Evolutionary conservation across 2,113 vertebrate species (phyloP).

Genomic region (Phaethon lepturus): DNA sequence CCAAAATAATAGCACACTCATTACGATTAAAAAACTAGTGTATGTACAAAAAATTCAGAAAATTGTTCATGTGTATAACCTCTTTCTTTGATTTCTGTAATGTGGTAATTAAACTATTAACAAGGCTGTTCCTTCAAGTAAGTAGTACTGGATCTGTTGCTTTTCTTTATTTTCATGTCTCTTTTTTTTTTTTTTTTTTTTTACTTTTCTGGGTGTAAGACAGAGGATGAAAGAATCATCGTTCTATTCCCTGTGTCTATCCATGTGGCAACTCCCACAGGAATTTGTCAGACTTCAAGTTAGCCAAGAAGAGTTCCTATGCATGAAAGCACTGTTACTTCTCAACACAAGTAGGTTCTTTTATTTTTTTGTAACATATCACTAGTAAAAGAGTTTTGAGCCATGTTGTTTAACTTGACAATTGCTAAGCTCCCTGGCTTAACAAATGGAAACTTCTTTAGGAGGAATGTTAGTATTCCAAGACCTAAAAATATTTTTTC

Average conservation of each 20-base stretch:
- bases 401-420: neutral
- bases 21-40: neutral
- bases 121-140: neutral
- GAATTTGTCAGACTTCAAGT: constrained; percentile 95
- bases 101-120: neutral
- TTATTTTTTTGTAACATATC: neutral
- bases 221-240: constrained; percentile 94
- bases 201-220: constrained; percentile 73
- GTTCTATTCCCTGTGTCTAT: constrained; percentile 92
- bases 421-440: neutral
- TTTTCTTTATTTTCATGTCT: neutral
- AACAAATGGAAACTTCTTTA: neutral
- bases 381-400: neutral
- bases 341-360: constrained; percentile 91
- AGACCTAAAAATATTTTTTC: neutral
- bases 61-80: neutral
- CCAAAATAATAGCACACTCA: neutral
- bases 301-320: constrained; percentile 93
- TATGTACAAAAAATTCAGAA: neutral
- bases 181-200: neutral
- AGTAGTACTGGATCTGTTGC: neutral
- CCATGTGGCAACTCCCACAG: constrained; percentile 95
- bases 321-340: constrained; percentile 96
- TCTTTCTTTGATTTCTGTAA: neutral
- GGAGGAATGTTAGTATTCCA: neutral